Evolutionary conservation across 2,797 vertebrate genomes (phyloP).

Genomic region (Rallus crepitans): DNA sequence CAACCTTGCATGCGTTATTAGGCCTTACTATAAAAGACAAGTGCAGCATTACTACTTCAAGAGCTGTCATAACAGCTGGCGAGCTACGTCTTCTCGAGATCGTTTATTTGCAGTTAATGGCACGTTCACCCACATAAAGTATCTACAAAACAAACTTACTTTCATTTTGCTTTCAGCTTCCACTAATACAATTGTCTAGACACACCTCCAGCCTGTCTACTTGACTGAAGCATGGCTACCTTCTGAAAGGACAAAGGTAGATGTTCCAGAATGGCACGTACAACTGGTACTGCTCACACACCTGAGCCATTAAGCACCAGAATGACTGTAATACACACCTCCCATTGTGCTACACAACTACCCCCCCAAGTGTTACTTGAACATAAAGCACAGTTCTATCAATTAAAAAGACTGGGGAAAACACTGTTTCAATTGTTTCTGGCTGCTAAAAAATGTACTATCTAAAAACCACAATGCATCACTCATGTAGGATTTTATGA

Average conservation of each 20-base stretch:
- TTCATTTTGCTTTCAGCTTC: constrained; percentile 14
- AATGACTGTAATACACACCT: not conserved
- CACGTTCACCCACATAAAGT: not conserved
- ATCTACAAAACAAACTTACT: not conserved
- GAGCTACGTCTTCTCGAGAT: not conserved
- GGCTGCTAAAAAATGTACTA: not conserved
- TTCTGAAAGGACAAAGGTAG: not conserved
- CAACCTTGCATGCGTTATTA: not conserved
- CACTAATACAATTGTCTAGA: not conserved
- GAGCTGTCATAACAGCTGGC: not conserved
- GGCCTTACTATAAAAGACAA: not conserved
- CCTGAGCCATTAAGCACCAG: not conserved
- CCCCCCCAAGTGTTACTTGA: not conserved
- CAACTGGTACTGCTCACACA: not conserved
- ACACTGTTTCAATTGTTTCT: not conserved
- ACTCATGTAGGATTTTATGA: not conserved
- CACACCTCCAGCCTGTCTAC: not conserved
- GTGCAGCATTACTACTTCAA: not conserved
- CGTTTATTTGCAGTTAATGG: not conserved
- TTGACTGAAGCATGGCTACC: not conserved
- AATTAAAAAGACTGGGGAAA: not conserved
- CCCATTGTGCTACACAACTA: not conserved
- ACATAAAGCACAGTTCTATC: not conserved
- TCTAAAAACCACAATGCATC: not conserved
- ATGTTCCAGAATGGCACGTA: not conserved